Base-by-base conservation (phyloP, 2,888 invertebrate genomes). In the Lithophane semibrunnea region DNA sequence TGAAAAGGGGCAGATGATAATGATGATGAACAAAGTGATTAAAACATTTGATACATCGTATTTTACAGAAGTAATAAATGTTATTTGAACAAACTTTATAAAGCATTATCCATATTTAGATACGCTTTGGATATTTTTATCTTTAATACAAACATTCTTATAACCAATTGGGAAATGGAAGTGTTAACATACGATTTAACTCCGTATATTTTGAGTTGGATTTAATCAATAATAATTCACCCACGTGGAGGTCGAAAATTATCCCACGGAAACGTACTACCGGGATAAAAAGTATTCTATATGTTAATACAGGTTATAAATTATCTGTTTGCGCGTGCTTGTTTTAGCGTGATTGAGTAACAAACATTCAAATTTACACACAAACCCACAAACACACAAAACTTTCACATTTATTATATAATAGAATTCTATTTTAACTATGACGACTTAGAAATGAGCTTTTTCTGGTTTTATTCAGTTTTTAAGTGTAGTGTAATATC, bases 121-220 rank as follows among this genome's bases (percentile, higher is more conserved):
- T 42, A 37, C 21, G 16, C 42, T 21, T n/a, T 71, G 9, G 3
- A 5, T 8, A 37, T 61, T 49, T 44, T 47, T 3, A 49, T 16
- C 49, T 8, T 42, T 29, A 49, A 61, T 44, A 54, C 29, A 73
- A 73, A 58, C 44, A 56, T 49, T 61, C 16, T 16, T 66, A 47
- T 24, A 80, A 47, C 52, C 24, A 64, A 67, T 63, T 10, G 0
- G 21, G 16, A 29, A 1, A 29, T 29, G 29, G 29, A 29, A n/a
- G n/a, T n/a, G n/a, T n/a, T n/a, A n/a, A n/a, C n/a, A n/a, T n/a
- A n/a, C n/a, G n/a, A n/a, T n/a, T n/a, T n/a, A n/a, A n/a, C n/a
- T n/a, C n/a, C n/a, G n/a, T 18, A n/a, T 52, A 21, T 74, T 66
- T 75, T 21, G 7, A 58, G 8, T 58, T 21, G 24, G 10, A 54